Conservation (phyloP, 2,888 invertebrate species). For the Celastrina argiolus region DNA sequence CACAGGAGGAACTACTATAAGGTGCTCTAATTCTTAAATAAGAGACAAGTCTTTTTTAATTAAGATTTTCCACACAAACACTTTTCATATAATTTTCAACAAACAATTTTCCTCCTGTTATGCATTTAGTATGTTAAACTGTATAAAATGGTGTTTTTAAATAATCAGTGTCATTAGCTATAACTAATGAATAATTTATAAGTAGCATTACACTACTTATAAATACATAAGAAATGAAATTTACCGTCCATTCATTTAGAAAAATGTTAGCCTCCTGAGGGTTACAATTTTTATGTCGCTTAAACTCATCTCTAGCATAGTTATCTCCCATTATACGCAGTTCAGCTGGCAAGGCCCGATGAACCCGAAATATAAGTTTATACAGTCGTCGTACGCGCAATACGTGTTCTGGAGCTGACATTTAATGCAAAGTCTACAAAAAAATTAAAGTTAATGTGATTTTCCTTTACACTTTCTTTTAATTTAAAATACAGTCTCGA, state of each 20-base stretch:
- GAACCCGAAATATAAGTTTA: slow-evolving; percentile 87
- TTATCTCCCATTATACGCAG: slow-evolving; percentile 84
- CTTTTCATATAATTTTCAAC: too few relatives aligned
- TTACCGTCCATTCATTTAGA: slow-evolving; percentile 93
- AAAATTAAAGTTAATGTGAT: not conserved
- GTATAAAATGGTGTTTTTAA: too few relatives aligned
- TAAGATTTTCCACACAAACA: too few relatives aligned
- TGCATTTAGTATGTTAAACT: too few relatives aligned
- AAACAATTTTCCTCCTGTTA: too few relatives aligned
- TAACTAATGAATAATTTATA: not conserved
- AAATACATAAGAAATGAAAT: slow-evolving; percentile 36
- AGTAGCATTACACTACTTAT: not conserved
- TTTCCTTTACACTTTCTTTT: too few relatives aligned
- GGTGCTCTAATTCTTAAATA: too few relatives aligned
- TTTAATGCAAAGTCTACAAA: slow-evolving; percentile 27
- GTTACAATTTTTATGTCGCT: slow-evolving; percentile 86
- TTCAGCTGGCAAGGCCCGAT: slow-evolving; percentile 85
- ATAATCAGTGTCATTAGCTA: too few relatives aligned
- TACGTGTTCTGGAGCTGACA: slow-evolving; percentile 65
- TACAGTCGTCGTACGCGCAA: slow-evolving; percentile 84
- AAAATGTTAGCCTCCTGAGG: slow-evolving; percentile 85
- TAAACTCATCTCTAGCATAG: slow-evolving; percentile 91
- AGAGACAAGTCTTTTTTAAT: too few relatives aligned
- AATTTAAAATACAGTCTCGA: too few relatives aligned
- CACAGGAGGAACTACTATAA: too few relatives aligned